phyloP scores from a whole-genome alignment of 2,888 invertebrate species.

The Cheilosia vernalis region DNA sequence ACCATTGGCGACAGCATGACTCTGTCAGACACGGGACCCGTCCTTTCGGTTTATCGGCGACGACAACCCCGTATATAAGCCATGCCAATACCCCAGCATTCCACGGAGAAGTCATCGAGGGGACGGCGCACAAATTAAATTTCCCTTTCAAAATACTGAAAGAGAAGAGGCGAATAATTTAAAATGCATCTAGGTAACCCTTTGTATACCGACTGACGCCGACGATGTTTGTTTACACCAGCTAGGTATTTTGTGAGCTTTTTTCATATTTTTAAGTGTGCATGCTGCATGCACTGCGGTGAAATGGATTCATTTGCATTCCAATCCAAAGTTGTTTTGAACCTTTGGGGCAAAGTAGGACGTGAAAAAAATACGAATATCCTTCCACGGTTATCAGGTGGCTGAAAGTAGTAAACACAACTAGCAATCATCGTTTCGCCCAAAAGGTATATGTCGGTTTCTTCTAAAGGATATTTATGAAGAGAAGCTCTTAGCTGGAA shows the following conservation, averaged over 20 bases:
- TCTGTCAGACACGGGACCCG: conserved; percentile 23
- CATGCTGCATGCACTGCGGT: conserved; percentile 22
- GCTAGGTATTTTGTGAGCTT: conserved; percentile 50
- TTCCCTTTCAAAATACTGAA: conserved; percentile 66
- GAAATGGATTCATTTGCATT: conserved; percentile 59
- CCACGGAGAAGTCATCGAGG: conserved; percentile 31
- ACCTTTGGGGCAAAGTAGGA: neutral
- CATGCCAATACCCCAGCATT: conserved; percentile 22
- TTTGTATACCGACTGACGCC: conserved; percentile 5
- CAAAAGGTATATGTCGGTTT: conserved; percentile 13
- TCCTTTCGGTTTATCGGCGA: conserved; percentile 41
- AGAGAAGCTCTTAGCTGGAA: neutral
- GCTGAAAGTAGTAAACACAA: neutral
- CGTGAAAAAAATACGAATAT: neutral
- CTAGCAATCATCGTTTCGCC: neutral
- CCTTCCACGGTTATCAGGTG: neutral
- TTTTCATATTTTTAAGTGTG: conserved; percentile 36
- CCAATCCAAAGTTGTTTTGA: neutral
- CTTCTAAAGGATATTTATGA: conserved; percentile 13
- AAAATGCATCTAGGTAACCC: conserved; percentile 56
- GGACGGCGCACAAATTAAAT: conserved; percentile 62
- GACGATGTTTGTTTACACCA: conserved; percentile 58
- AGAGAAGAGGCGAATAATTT: conserved; percentile 40
- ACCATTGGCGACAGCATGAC: conserved; percentile 52
- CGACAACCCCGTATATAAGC: conserved; percentile 25